Conservation (phyloP, 2,113 vertebrate species). For the Calidris pygmaea region DNA sequence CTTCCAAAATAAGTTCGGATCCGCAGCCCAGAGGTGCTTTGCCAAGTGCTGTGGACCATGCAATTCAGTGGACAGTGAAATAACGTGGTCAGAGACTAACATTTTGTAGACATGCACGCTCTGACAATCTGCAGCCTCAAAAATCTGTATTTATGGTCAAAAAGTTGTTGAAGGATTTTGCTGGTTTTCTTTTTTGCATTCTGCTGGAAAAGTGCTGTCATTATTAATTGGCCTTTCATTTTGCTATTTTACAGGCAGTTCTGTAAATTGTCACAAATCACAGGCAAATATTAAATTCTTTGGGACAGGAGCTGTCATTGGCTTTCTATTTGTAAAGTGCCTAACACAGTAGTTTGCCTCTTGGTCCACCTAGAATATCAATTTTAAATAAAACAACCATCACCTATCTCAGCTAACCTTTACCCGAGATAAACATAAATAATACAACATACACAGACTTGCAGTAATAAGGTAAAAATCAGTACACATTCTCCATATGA, state of each 20-base stretch:
- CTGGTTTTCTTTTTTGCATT: neutral
- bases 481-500: neutral
- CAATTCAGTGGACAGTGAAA: neutral
- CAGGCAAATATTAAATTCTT: conserved; percentile 38
- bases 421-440: conserved; percentile 24
- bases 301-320: conserved; percentile 45
- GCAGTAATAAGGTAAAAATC: conserved; percentile 1
- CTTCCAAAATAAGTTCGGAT: neutral
- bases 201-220: conserved; percentile 41
- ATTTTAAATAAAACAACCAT: conserved; percentile 27
- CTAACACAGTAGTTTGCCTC: conserved; percentile 23
- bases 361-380: neutral
- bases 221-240: conserved; percentile 52
- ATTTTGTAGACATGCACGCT: neutral
- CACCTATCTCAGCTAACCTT: neutral
- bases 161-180: neutral
- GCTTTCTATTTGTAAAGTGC: conserved; percentile 15
- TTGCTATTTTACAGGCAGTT: conserved; percentile 42
- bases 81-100: neutral
- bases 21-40: neutral
- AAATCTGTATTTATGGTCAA: neutral
- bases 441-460: neutral
- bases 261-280: conserved; percentile 61
- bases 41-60: neutral
- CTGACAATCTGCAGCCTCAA: neutral